Evolutionary conservation across 2,888 invertebrate genomes (phyloP), one percentile per base, ranked within the genome.

Genomic region (Yponomeuta plumbellus): DNA sequence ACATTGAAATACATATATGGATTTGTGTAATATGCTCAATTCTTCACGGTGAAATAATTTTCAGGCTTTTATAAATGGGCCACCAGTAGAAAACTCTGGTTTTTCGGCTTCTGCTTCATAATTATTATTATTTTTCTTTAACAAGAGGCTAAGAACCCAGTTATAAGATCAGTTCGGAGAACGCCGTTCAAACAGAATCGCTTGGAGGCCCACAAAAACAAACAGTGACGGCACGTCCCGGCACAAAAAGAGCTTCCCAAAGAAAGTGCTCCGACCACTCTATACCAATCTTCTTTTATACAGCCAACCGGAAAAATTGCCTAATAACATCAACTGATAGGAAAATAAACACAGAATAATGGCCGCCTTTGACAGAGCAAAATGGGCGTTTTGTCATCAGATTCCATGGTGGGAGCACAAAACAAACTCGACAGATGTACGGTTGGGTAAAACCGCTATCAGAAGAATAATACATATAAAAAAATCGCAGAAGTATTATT

Each of bases 121-220:
- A 44, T 5, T 2, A 44, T 1, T 44, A 11, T 44, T 2, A 13
- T 10, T 11, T 44, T 44, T 6, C 2, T 44, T 34, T 34, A 34
- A 3, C 34, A 34, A 34, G 0, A 10, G 34, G 8, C 1, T 34
- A 34, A 0, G 34, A 34, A 34, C 34, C 34, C 6, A 34, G 34
- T 6, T 8, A 6, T 34, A 34, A 34, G 44, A 26, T 62, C 62
- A 59, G 13, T 22, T 23, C 6, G 22, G 62, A 62, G 26, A 5
- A 23, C 10, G 39, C 64, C 26, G 21, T 17, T 21, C 64, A 64
- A 56, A 62, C 62, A 40, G 39, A 64, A 21, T 44, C 52, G 11
- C 17, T 78, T 76, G 75, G 68, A 78, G 44, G 44, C 76, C 80
- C 82, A 86, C 85, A 87, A 88, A 88, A 88, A 87, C 83, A 88